Conservation (phyloP, 2,888 invertebrate species). For the Geophilus truncorum region DNA sequence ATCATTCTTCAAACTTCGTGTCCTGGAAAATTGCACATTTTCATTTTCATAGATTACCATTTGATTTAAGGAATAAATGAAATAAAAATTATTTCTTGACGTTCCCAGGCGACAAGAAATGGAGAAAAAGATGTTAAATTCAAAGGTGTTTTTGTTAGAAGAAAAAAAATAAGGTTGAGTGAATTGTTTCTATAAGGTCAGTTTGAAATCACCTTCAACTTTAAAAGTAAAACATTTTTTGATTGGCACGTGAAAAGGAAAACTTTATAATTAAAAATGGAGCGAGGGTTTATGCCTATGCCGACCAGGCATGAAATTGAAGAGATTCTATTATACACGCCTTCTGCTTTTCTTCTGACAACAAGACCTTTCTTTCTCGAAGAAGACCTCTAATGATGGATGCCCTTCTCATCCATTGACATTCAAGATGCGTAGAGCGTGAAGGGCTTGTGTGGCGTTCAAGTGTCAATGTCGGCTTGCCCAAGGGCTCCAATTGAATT, state of each 20-base stretch:
- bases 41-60: background rate
- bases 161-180: no score
- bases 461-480: conserved; percentile 27
- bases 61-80: background rate
- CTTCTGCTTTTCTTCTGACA: conserved; percentile 25
- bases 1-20: conserved; percentile 9
- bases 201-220: background rate
- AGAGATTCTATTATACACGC: conserved; percentile 27
- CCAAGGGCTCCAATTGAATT: conserved; percentile 27
- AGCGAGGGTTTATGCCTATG: conserved; percentile 17
- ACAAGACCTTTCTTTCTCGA: conserved; percentile 25
- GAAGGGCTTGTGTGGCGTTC: conserved; percentile 25
- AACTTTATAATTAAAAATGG: conserved; percentile 25
- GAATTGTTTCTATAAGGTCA: no score
- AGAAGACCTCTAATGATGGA: conserved; percentile 27
- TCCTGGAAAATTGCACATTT: conserved; percentile 8
- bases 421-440: conserved; percentile 25
- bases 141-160: no score
- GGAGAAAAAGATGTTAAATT: no score
- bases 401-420: conserved; percentile 23
- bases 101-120: background rate
- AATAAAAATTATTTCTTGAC: background rate
- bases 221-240: background rate
- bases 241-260: background rate
- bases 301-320: conserved; percentile 18